Evolutionary conservation across 1,140 invertebrate genomes (phyloP).

Genomic region (Drosophila ambigua): DNA sequence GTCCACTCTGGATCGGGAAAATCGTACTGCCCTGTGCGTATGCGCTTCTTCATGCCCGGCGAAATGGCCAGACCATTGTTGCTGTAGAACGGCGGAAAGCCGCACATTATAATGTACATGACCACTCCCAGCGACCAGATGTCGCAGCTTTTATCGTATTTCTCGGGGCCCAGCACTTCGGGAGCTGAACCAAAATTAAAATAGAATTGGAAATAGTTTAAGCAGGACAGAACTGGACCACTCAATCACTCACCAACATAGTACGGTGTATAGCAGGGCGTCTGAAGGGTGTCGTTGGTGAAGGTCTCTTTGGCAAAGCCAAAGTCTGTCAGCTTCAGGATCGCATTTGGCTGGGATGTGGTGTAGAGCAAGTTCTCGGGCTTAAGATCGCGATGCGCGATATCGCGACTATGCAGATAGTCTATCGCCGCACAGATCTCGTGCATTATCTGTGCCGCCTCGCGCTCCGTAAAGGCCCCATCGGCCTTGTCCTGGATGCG

Average conservation of each 20-base stretch:
- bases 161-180: slow-evolving; percentile 97
- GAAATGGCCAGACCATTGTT: slow-evolving; percentile 98
- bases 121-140: slow-evolving; percentile 99
- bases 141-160: slow-evolving; percentile 99
- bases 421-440: slow-evolving; percentile 98
- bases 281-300: slow-evolving; percentile 94
- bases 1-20: slow-evolving; percentile 98
- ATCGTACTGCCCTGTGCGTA: slow-evolving; percentile 97
- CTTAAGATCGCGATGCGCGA: slow-evolving; percentile 98
- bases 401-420: slow-evolving; percentile 97
- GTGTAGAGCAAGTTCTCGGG: slow-evolving; percentile 96
- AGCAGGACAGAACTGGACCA: not conserved
- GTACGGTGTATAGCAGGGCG: slow-evolving; percentile 99
- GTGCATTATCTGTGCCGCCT: slow-evolving; percentile 92
- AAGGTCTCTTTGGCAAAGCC: slow-evolving; percentile 99
- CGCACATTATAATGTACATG: slow-evolving; percentile 98
- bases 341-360: slow-evolving; percentile 87
- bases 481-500: slow-evolving; percentile 97
- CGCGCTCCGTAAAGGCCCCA: slow-evolving; percentile 96
- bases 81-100: slow-evolving; percentile 99
- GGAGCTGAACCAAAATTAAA: slow-evolving; percentile 87
- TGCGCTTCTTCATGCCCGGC: slow-evolving; percentile 99
- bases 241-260: slow-evolving; percentile 89
- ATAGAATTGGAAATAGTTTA: slow-evolving; percentile 9
- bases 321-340: slow-evolving; percentile 98